phyloP scores from a whole-genome alignment of 2,113 vertebrate species.

The Microtus richardsoni region DNA sequence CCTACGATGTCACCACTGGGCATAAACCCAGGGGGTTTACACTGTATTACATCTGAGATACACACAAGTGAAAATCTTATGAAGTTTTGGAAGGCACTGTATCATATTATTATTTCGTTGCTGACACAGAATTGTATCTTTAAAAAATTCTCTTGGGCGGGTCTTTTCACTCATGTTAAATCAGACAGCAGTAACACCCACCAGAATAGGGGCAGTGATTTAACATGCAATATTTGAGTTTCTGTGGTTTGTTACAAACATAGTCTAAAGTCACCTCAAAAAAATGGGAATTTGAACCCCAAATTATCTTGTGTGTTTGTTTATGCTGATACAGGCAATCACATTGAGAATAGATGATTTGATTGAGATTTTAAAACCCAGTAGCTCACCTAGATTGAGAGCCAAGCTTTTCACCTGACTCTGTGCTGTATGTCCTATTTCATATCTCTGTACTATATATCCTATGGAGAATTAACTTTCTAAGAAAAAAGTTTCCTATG shows the following conservation, averaged over 20 bases:
- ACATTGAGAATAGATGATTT: background rate
- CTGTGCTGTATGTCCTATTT: background rate
- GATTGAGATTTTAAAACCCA: background rate
- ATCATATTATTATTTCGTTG: background rate
- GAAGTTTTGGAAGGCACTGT: background rate
- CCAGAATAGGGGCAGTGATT: background rate
- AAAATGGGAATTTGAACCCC: constrained; percentile 48
- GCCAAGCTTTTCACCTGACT: background rate
- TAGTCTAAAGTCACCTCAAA: background rate
- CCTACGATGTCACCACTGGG: background rate
- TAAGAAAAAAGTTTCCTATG: background rate
- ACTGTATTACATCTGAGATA: background rate
- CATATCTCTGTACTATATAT: background rate
- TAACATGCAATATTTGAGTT: background rate
- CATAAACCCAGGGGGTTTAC: background rate
- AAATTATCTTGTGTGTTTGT: background rate
- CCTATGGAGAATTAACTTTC: background rate
- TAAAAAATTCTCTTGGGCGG: background rate
- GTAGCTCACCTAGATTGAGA: background rate
- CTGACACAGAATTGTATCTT: background rate
- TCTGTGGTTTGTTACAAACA: constrained; percentile 10
- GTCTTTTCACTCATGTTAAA: background rate
- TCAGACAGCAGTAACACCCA: background rate
- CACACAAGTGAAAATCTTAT: background rate
- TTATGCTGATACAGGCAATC: background rate